Conservation (phyloP, 1,140 invertebrate species). For the Aplysia californica region DNA sequence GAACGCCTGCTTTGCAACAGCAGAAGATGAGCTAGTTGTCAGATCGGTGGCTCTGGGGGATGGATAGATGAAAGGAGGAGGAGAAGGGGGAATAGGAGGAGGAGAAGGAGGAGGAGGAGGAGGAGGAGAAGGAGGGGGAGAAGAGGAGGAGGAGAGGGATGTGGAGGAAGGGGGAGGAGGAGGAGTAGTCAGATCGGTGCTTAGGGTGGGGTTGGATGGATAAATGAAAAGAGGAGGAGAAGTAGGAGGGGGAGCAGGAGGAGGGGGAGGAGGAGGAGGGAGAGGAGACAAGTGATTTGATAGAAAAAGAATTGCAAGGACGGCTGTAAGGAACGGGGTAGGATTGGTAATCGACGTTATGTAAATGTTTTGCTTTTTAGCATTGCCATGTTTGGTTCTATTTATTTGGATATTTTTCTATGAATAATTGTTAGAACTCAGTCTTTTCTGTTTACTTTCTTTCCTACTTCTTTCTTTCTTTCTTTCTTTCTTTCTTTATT, state of each 20-base stretch:
- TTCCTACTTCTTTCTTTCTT: too few species aligned
- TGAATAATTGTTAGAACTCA: too few species aligned
- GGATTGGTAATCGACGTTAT: too few species aligned
- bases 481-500: too few species aligned
- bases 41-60: too few species aligned
- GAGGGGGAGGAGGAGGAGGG: neutral
- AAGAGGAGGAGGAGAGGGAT: neutral
- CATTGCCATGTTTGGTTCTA: too few species aligned
- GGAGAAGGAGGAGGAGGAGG: neutral
- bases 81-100: neutral
- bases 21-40: too few species aligned
- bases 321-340: neutral
- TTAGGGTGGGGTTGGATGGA: neutral
- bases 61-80: neutral
- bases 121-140: neutral
- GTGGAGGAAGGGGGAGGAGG: neutral
- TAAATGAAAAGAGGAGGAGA: neutral
- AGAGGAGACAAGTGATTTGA: neutral
- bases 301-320: neutral
- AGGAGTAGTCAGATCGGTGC: neutral
- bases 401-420: too few species aligned
- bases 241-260: neutral
- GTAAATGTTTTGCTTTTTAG: too few species aligned
- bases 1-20: too few species aligned
- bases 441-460: too few species aligned